A percentile compares a stretch with the other conserved stretches of the same genome.
These are phyloP conservation scores for Lasioglossum baleicum DNA, from an alignment of 1,140 invertebrate species.

Conservation along the genomic window DNA sequence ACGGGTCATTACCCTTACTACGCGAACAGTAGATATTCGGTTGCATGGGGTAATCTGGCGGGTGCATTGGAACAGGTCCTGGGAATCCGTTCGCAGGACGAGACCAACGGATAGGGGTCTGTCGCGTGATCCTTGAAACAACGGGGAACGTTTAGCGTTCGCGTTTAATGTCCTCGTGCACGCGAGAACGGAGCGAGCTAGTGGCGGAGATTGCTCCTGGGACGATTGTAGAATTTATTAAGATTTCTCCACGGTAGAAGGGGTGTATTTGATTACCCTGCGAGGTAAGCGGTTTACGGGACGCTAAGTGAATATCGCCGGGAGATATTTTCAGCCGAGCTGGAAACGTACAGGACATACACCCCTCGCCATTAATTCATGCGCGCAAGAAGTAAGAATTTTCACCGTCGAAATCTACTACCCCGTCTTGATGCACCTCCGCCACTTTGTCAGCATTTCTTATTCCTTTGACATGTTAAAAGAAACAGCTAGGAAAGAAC, in stretches of 20 bases:
- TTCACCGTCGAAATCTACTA: no score
- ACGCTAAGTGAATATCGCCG: neutral
- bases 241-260: neutral
- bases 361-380: no score
- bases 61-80: constrained; percentile 24
- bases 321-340: neutral
- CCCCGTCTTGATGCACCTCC: no score
- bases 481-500: no score
- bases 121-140: constrained; percentile 40
- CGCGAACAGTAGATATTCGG: no score
- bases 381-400: no score
- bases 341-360: neutral
- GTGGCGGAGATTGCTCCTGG: constrained; percentile 9
- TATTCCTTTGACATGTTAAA: no score
- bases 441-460: no score
- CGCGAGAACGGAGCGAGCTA: constrained; percentile 1
- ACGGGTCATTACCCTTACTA: no score
- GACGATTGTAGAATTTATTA: constrained; percentile 16
- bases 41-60: neutral
- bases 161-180: constrained; percentile 24
- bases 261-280: neutral
- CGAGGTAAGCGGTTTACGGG: neutral
- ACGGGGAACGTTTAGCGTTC: constrained; percentile 23
- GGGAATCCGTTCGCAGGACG: constrained; percentile 23
- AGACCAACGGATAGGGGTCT: constrained; percentile 2